Percentiles rank a stretch among this genome's conserved stretches.
These are phyloP conservation scores for Todiramphus chloris DNA, from an alignment of 2,113 vertebrate genomes.

Conservation along the genomic window DNA sequence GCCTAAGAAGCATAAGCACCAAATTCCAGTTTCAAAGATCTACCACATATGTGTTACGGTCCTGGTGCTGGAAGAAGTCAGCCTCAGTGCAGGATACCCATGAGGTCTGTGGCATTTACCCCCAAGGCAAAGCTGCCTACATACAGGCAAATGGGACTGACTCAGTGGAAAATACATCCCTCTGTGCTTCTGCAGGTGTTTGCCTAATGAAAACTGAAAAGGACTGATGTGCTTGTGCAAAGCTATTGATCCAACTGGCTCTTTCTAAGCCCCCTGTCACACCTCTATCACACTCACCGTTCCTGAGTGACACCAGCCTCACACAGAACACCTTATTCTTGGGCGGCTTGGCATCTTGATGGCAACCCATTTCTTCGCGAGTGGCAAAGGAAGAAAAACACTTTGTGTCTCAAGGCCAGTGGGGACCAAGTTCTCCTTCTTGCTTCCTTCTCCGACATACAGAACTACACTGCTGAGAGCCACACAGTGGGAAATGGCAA, in stretches of 20 bases:
- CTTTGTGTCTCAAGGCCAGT: neutral
- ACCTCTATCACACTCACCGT: neutral
- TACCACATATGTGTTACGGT: fast-evolving
- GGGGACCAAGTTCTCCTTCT: neutral
- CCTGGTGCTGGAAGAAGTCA: neutral
- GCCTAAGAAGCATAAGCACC: neutral
- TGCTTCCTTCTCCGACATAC: neutral
- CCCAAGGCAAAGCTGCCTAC: neutral
- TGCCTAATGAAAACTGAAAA: neutral
- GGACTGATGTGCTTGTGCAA: neutral
- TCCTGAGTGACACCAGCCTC: neutral
- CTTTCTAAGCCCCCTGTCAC: neutral
- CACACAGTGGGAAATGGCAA: neutral
- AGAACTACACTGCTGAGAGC: neutral
- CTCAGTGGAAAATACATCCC: neutral
- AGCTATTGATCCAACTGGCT: neutral
- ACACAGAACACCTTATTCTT: neutral
- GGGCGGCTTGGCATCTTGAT: fast-evolving
- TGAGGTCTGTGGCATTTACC: neutral
- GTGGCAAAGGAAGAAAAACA: neutral
- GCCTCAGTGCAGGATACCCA: neutral
- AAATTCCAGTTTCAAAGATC: neutral
- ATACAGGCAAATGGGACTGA: neutral
- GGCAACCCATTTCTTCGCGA: neutral
- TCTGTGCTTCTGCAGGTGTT: neutral